A percentile compares a stretch with the other conserved stretches of the same genome.
These are phyloP conservation scores for Agrotis ipsilon DNA, from an alignment of 2,888 invertebrate genomes.

Conservation along the genomic window DNA sequence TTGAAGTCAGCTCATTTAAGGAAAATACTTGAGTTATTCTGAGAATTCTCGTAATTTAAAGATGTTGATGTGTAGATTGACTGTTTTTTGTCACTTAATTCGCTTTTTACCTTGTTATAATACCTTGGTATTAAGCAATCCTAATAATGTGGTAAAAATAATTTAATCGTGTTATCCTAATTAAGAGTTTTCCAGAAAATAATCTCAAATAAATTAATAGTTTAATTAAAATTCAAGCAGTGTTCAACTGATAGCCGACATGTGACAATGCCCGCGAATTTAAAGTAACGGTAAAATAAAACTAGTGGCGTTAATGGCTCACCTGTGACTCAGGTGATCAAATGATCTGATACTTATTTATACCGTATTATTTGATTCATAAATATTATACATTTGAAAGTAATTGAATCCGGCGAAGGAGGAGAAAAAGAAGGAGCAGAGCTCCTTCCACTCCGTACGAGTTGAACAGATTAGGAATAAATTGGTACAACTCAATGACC, in stretches of 20 bases:
- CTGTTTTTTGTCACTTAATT: not conserved
- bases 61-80: not conserved
- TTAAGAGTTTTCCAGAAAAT: not conserved
- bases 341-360: constrained; percentile 8
- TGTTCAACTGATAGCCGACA: constrained; percentile 36
- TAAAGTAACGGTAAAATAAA: constrained; percentile 52
- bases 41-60: not conserved
- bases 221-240: constrained; percentile 47
- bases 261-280: constrained; percentile 45
- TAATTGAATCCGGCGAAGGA: too few relatives aligned
- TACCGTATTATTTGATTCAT: constrained; percentile 35
- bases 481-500: not conserved
- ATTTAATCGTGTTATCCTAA: not conserved
- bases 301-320: constrained; percentile 42
- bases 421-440: too few relatives aligned
- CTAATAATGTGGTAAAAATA: not conserved
- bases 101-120: not conserved
- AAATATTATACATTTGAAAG: too few relatives aligned
- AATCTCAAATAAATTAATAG: constrained; percentile 17
- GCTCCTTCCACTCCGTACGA: too few relatives aligned
- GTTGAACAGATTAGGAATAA: not conserved
- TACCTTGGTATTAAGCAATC: not conserved
- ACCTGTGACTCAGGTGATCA: constrained; percentile 42
- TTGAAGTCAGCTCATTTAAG: not conserved
- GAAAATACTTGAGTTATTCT: not conserved